Conservation (phyloP, 2,113 vertebrate genomes). For the Urocolius indicus region DNA sequence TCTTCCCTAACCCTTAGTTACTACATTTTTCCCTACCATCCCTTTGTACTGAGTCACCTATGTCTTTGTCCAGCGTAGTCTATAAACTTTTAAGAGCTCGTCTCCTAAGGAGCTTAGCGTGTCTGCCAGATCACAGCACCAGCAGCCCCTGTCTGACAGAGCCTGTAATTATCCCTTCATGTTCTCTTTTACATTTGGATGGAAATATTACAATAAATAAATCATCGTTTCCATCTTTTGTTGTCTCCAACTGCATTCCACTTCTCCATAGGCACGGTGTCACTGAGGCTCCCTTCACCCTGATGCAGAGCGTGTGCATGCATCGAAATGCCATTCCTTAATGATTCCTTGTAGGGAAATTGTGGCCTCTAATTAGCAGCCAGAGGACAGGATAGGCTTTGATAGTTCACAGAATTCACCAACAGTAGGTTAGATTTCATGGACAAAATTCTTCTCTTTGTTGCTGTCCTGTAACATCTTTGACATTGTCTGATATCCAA, state of each 20-base stretch:
- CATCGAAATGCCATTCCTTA: neutral
- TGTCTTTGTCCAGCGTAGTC: neutral
- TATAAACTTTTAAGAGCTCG: neutral
- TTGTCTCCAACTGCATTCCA: neutral
- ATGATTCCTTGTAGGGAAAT: neutral
- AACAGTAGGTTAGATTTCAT: neutral
- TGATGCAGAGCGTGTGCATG: neutral
- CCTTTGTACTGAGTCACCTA: neutral
- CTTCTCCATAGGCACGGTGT: neutral
- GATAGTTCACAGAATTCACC: neutral
- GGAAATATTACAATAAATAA: conserved; percentile 25
- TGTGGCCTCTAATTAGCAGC: neutral
- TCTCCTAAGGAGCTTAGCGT: conserved; percentile 9
- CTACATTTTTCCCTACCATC: conserved; percentile 3
- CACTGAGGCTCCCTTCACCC: neutral
- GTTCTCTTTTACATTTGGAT: conserved; percentile 5
- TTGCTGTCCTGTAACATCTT: neutral
- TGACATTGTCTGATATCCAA: neutral
- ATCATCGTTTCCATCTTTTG: conserved; percentile 14
- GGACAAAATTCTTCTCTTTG: neutral
- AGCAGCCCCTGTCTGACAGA: neutral
- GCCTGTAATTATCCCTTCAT: conserved; percentile 19
- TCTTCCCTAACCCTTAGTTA: conserved; percentile 3
- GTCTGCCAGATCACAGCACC: conserved; percentile 35
- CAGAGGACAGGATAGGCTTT: neutral